Evolutionary conservation across 2,888 invertebrate species (phyloP).

Genomic region (Cheilosia grossa): DNA sequence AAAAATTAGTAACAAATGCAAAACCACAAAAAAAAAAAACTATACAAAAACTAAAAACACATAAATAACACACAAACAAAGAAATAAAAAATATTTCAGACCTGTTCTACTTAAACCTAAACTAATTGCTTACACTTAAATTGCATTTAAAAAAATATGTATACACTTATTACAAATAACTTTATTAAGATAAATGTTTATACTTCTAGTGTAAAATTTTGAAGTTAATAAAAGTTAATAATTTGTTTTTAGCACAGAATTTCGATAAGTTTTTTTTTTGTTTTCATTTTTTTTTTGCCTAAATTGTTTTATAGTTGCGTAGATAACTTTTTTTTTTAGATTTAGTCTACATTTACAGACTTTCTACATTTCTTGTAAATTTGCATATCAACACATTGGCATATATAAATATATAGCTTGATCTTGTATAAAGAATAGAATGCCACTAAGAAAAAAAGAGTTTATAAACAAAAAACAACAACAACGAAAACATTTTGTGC

Average conservation of each 20-base stretch:
- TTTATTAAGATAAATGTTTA: conserved; percentile 69
- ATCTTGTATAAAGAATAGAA: conserved; percentile 43
- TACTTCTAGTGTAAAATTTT: conserved; percentile 66
- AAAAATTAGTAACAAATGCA: conserved; percentile 47
- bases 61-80: conserved; percentile 55
- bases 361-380: conserved; percentile 55
- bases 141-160: conserved; percentile 74
- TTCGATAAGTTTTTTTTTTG: conserved; percentile 58
- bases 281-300: background rate
- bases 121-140: conserved; percentile 62
- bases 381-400: conserved; percentile 60
- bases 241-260: conserved; percentile 68
- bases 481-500: conserved; percentile 34
- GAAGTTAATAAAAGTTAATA: conserved; percentile 71
- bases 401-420: conserved; percentile 48
- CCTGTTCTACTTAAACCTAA: conserved; percentile 57
- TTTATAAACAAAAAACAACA: background rate
- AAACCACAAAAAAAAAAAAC: conserved; percentile 11
- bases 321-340: conserved; percentile 26
- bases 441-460: conserved; percentile 1
- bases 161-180: conserved; percentile 69
- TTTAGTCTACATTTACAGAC: conserved; percentile 53
- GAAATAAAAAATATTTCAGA: conserved; percentile 35
- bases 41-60: conserved; percentile 33
- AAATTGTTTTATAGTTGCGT: conserved; percentile 42